Percentiles rank a stretch among this genome's conserved stretches.
Conservation (phyloP, 2,888 invertebrate species). For the Monopis laevigella region DNA sequence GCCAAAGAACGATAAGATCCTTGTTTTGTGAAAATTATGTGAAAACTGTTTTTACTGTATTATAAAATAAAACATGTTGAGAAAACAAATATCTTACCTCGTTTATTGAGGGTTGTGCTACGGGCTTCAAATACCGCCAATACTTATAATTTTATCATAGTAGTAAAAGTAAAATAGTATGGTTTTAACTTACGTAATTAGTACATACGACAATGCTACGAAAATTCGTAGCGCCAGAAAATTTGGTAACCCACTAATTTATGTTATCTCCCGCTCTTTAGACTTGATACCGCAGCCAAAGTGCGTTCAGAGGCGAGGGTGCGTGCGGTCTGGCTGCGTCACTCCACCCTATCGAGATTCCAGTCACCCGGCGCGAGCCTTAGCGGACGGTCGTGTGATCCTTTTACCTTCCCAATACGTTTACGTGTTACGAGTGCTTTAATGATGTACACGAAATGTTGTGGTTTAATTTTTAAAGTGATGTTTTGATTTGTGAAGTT, state of each 20-base stretch:
- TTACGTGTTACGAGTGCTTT: not conserved
- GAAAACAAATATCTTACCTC: too few species aligned
- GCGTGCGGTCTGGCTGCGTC: constrained; percentile 6
- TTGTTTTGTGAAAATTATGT: too few species aligned
- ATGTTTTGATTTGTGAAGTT: too few species aligned
- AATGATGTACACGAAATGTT: not conserved
- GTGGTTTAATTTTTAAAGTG: not conserved
- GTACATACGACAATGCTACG: too few species aligned
- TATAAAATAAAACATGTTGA: too few species aligned
- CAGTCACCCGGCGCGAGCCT: constrained; percentile 2
- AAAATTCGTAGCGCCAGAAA: not conserved
- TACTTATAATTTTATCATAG: too few species aligned
- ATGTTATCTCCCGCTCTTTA: constrained; percentile 1
- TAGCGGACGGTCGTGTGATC: not conserved
- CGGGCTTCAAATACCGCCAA: too few species aligned
- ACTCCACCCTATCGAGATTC: not conserved
- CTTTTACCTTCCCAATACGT: not conserved
- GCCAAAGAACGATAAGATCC: too few species aligned
- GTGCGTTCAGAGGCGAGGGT: constrained; percentile 5
- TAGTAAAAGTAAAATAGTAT: too few species aligned
- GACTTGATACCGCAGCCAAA: constrained; percentile 6
- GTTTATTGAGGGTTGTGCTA: too few species aligned
- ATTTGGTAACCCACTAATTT: not conserved
- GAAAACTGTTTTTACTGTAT: too few species aligned
- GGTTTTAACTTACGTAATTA: too few species aligned